These are phyloP conservation scores for Dicyrtoma fusca DNA, from an alignment of 2,888 invertebrate genomes.

Conservation along the genomic window DNA sequence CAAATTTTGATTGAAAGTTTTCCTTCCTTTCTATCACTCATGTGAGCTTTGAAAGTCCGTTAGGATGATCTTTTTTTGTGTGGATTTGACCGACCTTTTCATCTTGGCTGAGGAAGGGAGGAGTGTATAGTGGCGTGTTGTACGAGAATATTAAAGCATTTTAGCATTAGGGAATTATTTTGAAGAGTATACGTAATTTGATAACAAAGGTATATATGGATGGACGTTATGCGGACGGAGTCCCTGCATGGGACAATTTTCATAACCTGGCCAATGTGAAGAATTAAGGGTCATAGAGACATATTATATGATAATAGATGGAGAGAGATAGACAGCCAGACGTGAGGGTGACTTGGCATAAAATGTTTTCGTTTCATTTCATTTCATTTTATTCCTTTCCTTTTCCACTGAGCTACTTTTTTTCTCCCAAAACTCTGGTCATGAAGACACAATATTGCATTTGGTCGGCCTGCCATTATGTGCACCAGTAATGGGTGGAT, in stretches of 20 bases:
- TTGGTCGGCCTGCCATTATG: too few species aligned
- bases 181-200: neutral
- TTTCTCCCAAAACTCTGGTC: too few species aligned
- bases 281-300: neutral
- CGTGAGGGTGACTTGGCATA: constrained; percentile 37
- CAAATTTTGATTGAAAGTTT: constrained; percentile 40
- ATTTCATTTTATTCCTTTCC: constrained; percentile 27
- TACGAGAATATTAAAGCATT: neutral
- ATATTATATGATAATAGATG: constrained; percentile 15
- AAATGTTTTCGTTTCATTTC: constrained; percentile 29
- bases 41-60: constrained; percentile 5
- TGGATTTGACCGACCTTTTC: constrained; percentile 13
- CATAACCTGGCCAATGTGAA: constrained; percentile 29
- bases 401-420: too few species aligned
- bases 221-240: neutral
- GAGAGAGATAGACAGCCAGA: constrained; percentile 11
- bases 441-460: constrained; percentile 15
- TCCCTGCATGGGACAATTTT: neutral
- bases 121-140: constrained; percentile 6
- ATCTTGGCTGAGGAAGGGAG: neutral
- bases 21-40: neutral
- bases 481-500: too few species aligned
- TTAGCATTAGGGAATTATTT: constrained; percentile 5
- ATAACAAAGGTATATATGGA: constrained; percentile 7
- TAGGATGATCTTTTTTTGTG: neutral